phyloP scores from a whole-genome alignment of 2,797 vertebrate species.

The Philypnodon macrostomus region DNA sequence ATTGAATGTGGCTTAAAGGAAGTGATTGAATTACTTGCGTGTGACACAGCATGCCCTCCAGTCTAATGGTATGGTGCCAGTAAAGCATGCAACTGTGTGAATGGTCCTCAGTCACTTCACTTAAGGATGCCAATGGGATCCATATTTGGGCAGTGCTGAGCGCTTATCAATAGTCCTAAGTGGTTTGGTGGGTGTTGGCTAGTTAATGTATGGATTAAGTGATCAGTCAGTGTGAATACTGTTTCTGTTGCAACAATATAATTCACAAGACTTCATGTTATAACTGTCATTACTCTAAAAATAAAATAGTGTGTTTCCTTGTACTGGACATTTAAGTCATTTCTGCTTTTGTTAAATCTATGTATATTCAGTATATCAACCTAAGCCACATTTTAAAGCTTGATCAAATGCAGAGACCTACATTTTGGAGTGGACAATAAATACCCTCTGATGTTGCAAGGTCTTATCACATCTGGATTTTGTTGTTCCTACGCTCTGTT shows the following conservation, averaged over 20 bases:
- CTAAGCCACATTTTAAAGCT: no score
- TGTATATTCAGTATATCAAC: no score
- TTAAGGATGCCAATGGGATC: conserved; percentile 25
- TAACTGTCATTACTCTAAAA: no score
- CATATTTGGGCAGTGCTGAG: conserved; percentile 23
- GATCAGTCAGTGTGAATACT: conserved; percentile 26
- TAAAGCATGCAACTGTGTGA: conserved; percentile 36
- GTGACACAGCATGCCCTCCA: conserved; percentile 45
- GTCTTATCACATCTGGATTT: no score
- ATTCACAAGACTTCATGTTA: no score
- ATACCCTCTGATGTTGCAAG: no score
- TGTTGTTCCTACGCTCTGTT: conserved; percentile 42
- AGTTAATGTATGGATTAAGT: not conserved
- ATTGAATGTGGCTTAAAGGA: conserved; percentile 56
- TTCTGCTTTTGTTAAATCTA: no score
- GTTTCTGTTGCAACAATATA: no score
- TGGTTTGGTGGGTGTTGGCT: conserved; percentile 16
- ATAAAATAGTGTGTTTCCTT: no score
- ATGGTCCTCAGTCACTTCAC: conserved; percentile 27
- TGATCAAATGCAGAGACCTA: no score
- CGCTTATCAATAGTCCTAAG: conserved; percentile 46
- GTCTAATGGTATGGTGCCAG: conserved; percentile 47
- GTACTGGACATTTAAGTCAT: no score
- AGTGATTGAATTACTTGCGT: conserved; percentile 62
- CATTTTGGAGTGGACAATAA: no score